Percentiles rank a stretch among this genome's conserved stretches.
phyloP scores from a whole-genome alignment of 2,888 invertebrate species.

The Abscondita cerata region DNA sequence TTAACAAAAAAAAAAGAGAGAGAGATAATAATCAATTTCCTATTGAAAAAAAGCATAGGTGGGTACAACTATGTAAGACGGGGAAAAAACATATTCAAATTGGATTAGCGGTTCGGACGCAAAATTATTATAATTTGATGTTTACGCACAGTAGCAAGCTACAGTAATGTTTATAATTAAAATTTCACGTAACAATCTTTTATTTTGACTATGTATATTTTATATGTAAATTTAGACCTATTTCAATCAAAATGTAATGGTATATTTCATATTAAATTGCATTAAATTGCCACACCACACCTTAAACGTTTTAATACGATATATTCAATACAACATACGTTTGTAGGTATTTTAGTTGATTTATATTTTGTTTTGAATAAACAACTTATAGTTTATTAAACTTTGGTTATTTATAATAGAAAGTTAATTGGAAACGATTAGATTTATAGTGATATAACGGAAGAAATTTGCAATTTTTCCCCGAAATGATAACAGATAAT shows the following conservation, averaged over 20 bases:
- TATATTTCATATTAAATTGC: slow-evolving; percentile 12
- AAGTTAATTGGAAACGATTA: slow-evolving; percentile 6
- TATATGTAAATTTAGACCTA: slow-evolving; percentile 10
- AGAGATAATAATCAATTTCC: too few species aligned
- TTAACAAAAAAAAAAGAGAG: too few species aligned
- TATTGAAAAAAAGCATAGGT: too few species aligned
- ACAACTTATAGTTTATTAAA: background rate
- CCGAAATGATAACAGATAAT: too few species aligned
- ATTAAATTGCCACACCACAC: slow-evolving; percentile 2
- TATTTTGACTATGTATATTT: slow-evolving; percentile 6
- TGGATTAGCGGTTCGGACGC: slow-evolving; percentile 1
- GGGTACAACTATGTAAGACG: too few species aligned
- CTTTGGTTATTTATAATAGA: slow-evolving; percentile 7
- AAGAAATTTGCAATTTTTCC: background rate
- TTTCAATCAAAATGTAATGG: slow-evolving; percentile 7
- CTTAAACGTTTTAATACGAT: slow-evolving; percentile 5
- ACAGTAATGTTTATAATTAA: background rate
- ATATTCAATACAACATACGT: background rate
- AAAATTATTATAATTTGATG: slow-evolving; percentile 3
- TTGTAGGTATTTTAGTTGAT: slow-evolving; percentile 8
- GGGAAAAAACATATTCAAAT: background rate
- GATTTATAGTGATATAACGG: background rate
- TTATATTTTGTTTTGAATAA: slow-evolving; percentile 7
- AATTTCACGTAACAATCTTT: slow-evolving; percentile 2
- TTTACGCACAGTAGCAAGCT: background rate